Conservation (phyloP, 2,888 invertebrate genomes). For the Ditylenchus weischeri region DNA sequence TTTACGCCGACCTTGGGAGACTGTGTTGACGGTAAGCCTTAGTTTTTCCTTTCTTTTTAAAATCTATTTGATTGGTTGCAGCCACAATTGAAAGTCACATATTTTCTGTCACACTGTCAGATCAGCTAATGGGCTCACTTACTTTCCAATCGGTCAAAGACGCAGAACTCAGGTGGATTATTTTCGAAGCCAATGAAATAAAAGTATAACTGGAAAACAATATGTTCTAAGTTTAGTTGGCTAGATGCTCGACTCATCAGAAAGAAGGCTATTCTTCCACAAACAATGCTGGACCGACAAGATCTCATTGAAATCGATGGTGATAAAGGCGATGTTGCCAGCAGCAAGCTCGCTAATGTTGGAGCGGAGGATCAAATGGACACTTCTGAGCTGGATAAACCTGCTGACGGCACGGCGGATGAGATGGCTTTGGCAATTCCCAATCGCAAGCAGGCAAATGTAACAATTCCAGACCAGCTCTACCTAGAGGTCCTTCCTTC, state of each 20-base stretch:
- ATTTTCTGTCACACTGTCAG: conserved; percentile 73
- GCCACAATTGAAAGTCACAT: conserved; percentile 94
- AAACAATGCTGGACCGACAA: conserved; percentile 10
- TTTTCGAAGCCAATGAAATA: too few relatives aligned
- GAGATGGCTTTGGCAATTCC: conserved; percentile 4
- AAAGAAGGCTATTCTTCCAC: conserved; percentile 31
- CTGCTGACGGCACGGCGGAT: conserved; percentile 7
- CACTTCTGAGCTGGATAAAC: background rate
- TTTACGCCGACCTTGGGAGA: conserved; percentile 76
- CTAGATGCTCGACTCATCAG: conserved; percentile 62
- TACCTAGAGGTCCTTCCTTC: conserved; percentile 48
- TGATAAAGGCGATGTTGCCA: background rate
- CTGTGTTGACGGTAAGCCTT: conserved; percentile 71
- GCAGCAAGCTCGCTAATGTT: background rate
- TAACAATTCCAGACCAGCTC: conserved; percentile 32
- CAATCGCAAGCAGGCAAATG: conserved; percentile 13
- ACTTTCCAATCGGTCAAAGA: conserved; percentile 69
- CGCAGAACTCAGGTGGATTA: conserved; percentile 66
- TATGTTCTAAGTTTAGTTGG: conserved; percentile 74
- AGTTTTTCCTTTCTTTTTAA: too few relatives aligned
- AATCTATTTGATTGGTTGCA: too few relatives aligned
- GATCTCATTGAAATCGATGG: conserved; percentile 2
- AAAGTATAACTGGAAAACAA: too few relatives aligned
- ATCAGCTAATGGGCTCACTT: conserved; percentile 67
- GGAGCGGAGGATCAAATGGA: conserved; percentile 14